Conservation (phyloP, 1,140 invertebrate genomes). For the Pemphigus obesinymphae region DNA sequence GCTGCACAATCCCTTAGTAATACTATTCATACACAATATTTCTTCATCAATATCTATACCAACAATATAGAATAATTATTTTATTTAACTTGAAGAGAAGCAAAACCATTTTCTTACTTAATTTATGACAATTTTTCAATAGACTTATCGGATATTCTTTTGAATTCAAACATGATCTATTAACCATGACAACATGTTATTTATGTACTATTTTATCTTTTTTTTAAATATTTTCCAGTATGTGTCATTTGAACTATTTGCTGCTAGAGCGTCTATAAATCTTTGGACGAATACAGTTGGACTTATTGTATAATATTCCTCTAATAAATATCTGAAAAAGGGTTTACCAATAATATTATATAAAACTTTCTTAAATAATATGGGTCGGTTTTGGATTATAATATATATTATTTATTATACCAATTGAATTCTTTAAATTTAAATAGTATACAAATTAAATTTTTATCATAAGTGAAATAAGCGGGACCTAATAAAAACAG, state of each 20-base stretch:
- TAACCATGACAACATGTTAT: constrained; percentile 96
- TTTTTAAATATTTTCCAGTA: constrained; percentile 94
- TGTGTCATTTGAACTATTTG: constrained; percentile 68
- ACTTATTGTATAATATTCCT: constrained; percentile 88
- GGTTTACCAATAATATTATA: not conserved
- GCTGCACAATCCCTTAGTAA: constrained; percentile 88
- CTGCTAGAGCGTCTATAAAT: constrained; percentile 91
- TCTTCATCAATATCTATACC: constrained; percentile 63
- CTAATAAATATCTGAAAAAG: constrained; percentile 69
- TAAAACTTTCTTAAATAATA: constrained; percentile 74
- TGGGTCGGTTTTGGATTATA: constrained; percentile 86
- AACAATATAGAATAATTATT: constrained; percentile 7
- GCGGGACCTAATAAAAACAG: too few species aligned
- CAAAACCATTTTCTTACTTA: constrained; percentile 53
- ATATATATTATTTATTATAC: too few species aligned
- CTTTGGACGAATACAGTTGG: constrained; percentile 76
- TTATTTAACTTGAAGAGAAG: not conserved
- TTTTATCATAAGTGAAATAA: too few species aligned
- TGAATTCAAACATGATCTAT: constrained; percentile 90
- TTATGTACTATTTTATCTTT: constrained; percentile 89
- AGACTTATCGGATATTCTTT: constrained; percentile 79
- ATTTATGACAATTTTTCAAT: constrained; percentile 73
- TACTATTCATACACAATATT: constrained; percentile 66
- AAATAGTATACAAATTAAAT: too few species aligned
- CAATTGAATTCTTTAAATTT: too few species aligned